A percentile compares a stretch with the other conserved stretches of the same genome.
These are phyloP conservation scores for Trichoplusia ni DNA, from an alignment of 1,140 invertebrate species.

Conservation along the genomic window DNA sequence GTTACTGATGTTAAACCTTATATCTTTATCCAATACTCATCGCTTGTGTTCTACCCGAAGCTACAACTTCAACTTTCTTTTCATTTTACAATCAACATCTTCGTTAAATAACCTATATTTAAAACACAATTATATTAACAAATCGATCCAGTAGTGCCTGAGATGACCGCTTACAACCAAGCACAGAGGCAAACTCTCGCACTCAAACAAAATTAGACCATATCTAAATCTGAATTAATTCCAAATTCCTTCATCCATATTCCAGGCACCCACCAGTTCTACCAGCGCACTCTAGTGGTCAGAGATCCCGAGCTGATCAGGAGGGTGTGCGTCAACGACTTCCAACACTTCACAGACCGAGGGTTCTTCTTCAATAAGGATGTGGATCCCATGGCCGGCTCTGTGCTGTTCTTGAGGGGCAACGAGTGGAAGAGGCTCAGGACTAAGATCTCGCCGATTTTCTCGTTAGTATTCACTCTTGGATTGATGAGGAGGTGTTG, in stretches of 20 bases:
- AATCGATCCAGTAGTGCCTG: too few species aligned
- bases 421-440: constrained; percentile 76
- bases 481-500: background rate
- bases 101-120: too few species aligned
- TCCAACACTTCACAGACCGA: constrained; percentile 76
- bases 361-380: constrained; percentile 76
- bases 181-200: too few species aligned
- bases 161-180: too few species aligned
- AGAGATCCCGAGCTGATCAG: constrained; percentile 78
- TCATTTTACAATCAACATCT: too few species aligned
- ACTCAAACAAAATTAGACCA: too few species aligned
- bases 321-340: constrained; percentile 80
- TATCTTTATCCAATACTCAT: too few species aligned
- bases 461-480: constrained; percentile 61
- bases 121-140: too few species aligned
- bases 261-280: constrained; percentile 72
- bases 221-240: too few species aligned
- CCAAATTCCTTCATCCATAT: constrained; percentile 1
- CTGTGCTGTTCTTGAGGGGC: constrained; percentile 70
- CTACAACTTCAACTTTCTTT: too few species aligned
- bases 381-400: constrained; percentile 70
- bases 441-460: constrained; percentile 76
- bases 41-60: too few species aligned
- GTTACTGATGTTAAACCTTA: too few species aligned
- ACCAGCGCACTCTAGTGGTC: constrained; percentile 65